These are phyloP conservation scores for Microctenopoma stevenorrisi DNA, from an alignment of 2,797 vertebrate species.

Conservation along the genomic window DNA sequence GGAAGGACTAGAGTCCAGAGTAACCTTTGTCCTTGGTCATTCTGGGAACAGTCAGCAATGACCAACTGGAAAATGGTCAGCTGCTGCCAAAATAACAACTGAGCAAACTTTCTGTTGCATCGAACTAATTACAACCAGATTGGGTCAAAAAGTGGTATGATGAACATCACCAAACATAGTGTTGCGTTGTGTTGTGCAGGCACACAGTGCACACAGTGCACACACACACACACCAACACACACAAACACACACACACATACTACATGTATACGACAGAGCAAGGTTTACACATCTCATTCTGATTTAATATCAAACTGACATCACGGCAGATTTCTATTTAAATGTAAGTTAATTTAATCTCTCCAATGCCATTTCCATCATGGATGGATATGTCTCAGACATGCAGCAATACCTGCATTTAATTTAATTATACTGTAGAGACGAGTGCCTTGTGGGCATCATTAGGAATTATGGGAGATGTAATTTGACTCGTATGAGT, in stretches of 20 bases:
- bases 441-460: not conserved
- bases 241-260: not conserved
- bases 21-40: conserved; percentile 8
- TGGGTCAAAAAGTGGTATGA: conserved; percentile 14
- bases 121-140: conserved; percentile 38
- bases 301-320: conserved; percentile 10
- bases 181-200: not conserved
- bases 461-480: not conserved
- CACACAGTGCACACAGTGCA: not conserved
- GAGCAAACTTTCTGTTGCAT: conserved; percentile 7
- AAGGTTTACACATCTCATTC: not conserved
- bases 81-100: conserved; percentile 27
- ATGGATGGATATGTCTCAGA: too few species aligned
- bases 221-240: not conserved
- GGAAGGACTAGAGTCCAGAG: not conserved
- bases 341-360: not conserved
- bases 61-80: conserved; percentile 41
- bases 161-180: not conserved
- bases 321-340: not conserved
- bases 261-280: not conserved
- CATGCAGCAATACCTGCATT: too few species aligned
- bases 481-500: not conserved
- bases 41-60: conserved; percentile 14
- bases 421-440: not conserved
- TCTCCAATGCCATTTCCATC: not conserved